phyloP scores from a whole-genome alignment of 2,888 invertebrate genomes.

The Cheilosia scutellata region DNA sequence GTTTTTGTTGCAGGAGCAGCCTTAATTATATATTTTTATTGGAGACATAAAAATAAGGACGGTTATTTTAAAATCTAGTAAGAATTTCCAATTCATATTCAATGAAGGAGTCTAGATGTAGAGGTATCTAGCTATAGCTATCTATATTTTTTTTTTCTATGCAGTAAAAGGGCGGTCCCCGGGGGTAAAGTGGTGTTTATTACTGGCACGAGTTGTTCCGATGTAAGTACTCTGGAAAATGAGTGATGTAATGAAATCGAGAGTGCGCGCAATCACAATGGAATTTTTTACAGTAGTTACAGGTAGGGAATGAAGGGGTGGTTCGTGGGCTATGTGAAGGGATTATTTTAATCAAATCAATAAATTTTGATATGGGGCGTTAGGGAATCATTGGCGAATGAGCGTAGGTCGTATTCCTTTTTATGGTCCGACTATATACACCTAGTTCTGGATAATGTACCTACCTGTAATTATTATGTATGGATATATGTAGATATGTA shows the following conservation, averaged over 20 bases:
- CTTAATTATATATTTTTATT: slow-evolving; percentile 44
- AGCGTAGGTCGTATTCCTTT: no score
- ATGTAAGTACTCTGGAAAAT: slow-evolving; percentile 42
- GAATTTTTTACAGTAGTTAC: slow-evolving; percentile 14
- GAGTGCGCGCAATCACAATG: slow-evolving; percentile 69
- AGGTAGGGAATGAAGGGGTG: slow-evolving; percentile 10
- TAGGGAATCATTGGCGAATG: slow-evolving; percentile 15
- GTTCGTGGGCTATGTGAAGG: slow-evolving; percentile 18
- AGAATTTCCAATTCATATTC: slow-evolving; percentile 30
- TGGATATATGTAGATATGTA: no score
- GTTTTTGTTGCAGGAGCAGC: slow-evolving; percentile 53
- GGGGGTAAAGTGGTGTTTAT: slow-evolving; percentile 64
- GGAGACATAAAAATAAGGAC: no score
- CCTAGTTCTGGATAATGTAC: no score
- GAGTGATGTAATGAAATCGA: slow-evolving; percentile 73
- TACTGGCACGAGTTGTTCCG: slow-evolving; percentile 67
- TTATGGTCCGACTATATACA: no score
- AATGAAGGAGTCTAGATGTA: neutral
- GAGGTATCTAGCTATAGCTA: slow-evolving; percentile 41
- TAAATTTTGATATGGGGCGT: slow-evolving; percentile 53
- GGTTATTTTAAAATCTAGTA: neutral
- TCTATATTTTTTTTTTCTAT: slow-evolving; percentile 7
- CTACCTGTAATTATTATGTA: no score
- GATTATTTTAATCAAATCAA: slow-evolving; percentile 71
- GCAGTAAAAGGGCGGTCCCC: slow-evolving; percentile 64